These are phyloP conservation scores for Perizoma flavofasciatum DNA, from an alignment of 2,888 invertebrate genomes.

Conservation along the genomic window DNA sequence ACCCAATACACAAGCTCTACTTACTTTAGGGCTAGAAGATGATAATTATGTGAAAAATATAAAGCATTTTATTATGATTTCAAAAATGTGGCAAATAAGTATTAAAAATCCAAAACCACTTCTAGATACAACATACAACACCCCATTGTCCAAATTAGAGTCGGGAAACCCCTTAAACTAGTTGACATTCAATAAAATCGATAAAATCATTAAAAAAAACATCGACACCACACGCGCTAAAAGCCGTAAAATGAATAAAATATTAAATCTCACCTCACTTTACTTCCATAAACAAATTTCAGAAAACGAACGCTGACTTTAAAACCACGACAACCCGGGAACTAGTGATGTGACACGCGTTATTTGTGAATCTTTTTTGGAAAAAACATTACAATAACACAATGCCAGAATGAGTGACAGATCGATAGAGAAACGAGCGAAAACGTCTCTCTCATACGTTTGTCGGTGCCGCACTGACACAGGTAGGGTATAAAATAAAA, in stretches of 20 bases:
- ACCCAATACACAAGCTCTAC: too few relatives aligned
- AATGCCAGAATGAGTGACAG: slow-evolving; percentile 42
- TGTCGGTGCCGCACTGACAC: slow-evolving; percentile 65
- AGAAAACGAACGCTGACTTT: slow-evolving; percentile 21
- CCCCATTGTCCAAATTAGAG: too few relatives aligned
- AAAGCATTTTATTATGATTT: too few relatives aligned
- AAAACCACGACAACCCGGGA: slow-evolving; percentile 59
- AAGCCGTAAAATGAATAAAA: slow-evolving; percentile 13
- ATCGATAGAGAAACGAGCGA: slow-evolving; percentile 58
- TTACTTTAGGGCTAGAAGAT: too few relatives aligned
- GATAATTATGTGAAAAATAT: too few relatives aligned
- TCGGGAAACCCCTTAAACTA: neutral
- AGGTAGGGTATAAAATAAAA: slow-evolving; percentile 33
- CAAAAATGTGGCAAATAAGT: too few relatives aligned
- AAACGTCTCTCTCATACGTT: slow-evolving; percentile 46
- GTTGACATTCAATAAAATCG: slow-evolving; percentile 11
- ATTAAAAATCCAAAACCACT: too few relatives aligned
- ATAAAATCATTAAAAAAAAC: slow-evolving; percentile 13
- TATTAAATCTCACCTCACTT: slow-evolving; percentile 54
- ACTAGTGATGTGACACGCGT: slow-evolving; percentile 45
- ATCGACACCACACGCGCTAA: slow-evolving; percentile 4
- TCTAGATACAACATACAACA: too few relatives aligned
- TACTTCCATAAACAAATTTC: slow-evolving; percentile 50
- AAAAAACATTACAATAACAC: slow-evolving; percentile 74
- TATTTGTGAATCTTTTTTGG: slow-evolving; percentile 62